phyloP scores from a whole-genome alignment of 2,113 vertebrate species.

The Leptobrachium ailaonicum region DNA sequence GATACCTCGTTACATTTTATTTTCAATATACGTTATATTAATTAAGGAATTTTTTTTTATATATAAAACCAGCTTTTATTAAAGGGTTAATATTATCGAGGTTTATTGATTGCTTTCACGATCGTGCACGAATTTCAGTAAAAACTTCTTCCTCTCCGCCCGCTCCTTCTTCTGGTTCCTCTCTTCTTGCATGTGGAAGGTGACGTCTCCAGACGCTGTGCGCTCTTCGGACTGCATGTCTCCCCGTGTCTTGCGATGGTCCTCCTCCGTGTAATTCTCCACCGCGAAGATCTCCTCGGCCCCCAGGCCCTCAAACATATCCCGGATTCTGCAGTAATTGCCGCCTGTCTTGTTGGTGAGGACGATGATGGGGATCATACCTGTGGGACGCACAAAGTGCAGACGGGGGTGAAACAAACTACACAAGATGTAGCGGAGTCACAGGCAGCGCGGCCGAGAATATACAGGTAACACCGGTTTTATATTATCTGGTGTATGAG shows the following conservation, averaged over 20 bases:
- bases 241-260: background rate
- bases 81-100: too few relatives aligned
- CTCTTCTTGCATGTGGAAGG: background rate
- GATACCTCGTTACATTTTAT: too few relatives aligned
- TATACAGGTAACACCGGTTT: too few relatives aligned
- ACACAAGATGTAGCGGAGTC: too few relatives aligned
- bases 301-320: background rate
- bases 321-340: background rate
- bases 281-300: background rate
- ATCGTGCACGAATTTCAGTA: background rate
- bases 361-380: background rate
- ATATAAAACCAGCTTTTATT: too few relatives aligned
- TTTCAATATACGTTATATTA: too few relatives aligned
- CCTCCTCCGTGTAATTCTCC: constrained; percentile 15
- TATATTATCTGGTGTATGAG: too few relatives aligned
- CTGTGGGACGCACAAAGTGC: background rate
- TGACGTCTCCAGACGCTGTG: background rate
- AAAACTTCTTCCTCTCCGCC: background rate
- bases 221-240: background rate
- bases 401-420: too few relatives aligned
- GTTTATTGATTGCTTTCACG: background rate
- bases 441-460: too few relatives aligned
- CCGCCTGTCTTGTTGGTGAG: constrained; percentile 4
- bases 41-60: too few relatives aligned
- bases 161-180: background rate